phyloP scores from a whole-genome alignment of 2,888 invertebrate species.

The Diploptera punctata region DNA sequence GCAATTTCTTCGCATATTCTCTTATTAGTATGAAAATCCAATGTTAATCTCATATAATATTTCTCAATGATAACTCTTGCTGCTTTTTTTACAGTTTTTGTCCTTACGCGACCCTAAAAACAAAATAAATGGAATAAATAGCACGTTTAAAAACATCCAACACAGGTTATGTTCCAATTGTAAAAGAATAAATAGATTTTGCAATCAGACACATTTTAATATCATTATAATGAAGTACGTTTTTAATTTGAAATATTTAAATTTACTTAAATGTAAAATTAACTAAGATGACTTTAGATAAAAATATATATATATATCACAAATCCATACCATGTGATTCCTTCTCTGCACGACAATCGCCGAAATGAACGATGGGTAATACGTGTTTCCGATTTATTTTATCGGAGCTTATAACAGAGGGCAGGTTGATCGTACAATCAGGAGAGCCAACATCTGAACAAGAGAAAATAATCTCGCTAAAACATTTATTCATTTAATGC shows the following conservation, averaged over 20 bases:
- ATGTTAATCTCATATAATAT: constrained; percentile 96
- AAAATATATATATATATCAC: not conserved
- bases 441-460: no score
- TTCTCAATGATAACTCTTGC: constrained; percentile 99
- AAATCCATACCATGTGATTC: not conserved
- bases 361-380: not conserved
- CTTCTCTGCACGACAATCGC: not conserved
- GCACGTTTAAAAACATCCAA: not conserved
- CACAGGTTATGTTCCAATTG: not conserved
- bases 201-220: not conserved
- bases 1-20: constrained; percentile 99
- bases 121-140: not conserved
- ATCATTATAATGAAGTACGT: no score
- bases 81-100: constrained; percentile 99
- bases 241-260: no score
- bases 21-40: constrained; percentile 99
- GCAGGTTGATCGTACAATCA: no score
- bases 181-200: not conserved
- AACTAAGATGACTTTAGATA: no score
- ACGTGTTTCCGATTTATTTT: not conserved
- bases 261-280: no score
- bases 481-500: no score
- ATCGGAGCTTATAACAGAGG: no score
- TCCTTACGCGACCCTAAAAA: constrained; percentile 95
- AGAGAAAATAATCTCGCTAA: no score